Base-by-base conservation (phyloP, 2,113 vertebrate species). In the Corapipo altera region DNA sequence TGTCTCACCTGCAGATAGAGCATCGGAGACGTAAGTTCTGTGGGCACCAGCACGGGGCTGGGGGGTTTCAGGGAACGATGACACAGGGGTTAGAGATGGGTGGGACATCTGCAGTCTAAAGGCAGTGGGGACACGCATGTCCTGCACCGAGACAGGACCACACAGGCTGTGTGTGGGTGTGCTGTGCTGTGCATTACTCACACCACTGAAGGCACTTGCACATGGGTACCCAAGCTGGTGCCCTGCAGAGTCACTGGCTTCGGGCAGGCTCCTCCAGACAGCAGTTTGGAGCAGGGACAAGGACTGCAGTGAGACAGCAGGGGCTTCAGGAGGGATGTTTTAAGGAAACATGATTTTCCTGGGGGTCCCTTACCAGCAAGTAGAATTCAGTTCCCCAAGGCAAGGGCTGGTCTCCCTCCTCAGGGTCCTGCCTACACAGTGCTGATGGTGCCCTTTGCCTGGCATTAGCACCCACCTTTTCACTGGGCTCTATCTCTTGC, bases 1-100 rank as follows among this genome's bases (percentile, higher is more conserved):
- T 99, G 15, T 96, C 98, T 37, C 99, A 99, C 95, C 98, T 99
- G 88, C 98, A 99, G 78, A 98, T 99, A 4, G 98, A 99, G 96
- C 98, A 98, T 37, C 98, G 98, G 94, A 99, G 99, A 97, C 98
- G 99, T 99, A 92, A 98, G 99, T 96, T 33, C 78, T 64, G 70
- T 1, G 5, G 78, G 54, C n/a, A 51, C 16, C 4, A 6, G 64
- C 26, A 46, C 0, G 0, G 58, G 78, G 59, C 37, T 69, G 57
- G 59, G 35, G 13, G 16, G 14, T 41, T 62, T 61, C 71, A 52
- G 81, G 74, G 59, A 33, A 41, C 19, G 8, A 0, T 15, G 71
- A 46, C 48, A 49, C 6, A 8, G 35, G 39, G 2, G 0, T 8
- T 59, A 33, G 64, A 43, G 59, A 28, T 18, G 1, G 2, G 24